Conservation (phyloP, 2,797 vertebrate genomes). For the Poeciliopsis turneri region DNA sequence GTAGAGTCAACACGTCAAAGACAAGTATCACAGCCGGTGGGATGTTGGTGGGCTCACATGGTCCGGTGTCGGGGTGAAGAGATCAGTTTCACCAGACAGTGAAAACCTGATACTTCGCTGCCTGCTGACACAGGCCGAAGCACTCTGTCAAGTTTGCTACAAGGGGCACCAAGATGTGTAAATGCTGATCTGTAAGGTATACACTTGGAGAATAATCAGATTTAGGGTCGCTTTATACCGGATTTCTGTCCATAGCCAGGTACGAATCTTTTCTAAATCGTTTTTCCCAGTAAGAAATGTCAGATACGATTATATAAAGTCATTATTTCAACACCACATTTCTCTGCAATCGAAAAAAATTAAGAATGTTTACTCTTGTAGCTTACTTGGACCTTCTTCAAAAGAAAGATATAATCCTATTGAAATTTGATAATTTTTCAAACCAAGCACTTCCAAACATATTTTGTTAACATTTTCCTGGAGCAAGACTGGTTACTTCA, state of each 20-base stretch:
- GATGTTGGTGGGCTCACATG: constrained; percentile 17
- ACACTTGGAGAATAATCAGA: background rate
- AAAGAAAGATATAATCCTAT: background rate
- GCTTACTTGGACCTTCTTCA: background rate
- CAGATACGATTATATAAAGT: background rate
- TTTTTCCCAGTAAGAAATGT: background rate
- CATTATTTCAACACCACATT: background rate
- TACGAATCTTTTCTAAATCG: background rate
- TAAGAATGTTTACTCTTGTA: background rate
- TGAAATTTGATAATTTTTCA: background rate
- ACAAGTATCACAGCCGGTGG: constrained; percentile 19
- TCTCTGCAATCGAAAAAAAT: background rate
- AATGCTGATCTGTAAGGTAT: background rate
- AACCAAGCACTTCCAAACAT: background rate
- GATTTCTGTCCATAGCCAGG: background rate
- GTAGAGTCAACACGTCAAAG: constrained; percentile 61
- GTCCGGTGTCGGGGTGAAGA: constrained; percentile 16
- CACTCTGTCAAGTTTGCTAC: constrained; percentile 3
- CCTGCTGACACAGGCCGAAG: constrained; percentile 25
- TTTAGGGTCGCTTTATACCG: background rate
- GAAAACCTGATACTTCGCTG: constrained; percentile 4
- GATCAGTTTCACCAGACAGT: constrained; percentile 9
- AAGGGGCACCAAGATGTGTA: background rate
- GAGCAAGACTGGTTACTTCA: background rate
- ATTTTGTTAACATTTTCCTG: background rate